These are phyloP conservation scores for Dipodomys spectabilis DNA, from an alignment of 2,113 vertebrate species.

Conservation along the genomic window DNA sequence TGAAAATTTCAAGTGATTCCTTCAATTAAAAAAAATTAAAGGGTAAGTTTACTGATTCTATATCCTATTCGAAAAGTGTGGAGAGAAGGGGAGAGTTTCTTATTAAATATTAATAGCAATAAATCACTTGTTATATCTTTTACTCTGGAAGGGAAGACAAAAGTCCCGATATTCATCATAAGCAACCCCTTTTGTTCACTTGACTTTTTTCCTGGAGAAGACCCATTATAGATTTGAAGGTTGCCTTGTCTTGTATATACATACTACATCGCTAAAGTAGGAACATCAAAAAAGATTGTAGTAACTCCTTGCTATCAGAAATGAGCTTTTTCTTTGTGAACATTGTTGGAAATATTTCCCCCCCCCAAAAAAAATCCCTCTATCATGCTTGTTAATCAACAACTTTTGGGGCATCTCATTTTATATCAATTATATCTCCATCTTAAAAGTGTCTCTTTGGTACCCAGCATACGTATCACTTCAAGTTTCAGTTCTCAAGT, in stretches of 20 bases:
- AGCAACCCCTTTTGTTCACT: conserved; percentile 14
- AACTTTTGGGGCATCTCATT: conserved; percentile 83
- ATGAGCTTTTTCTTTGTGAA: background rate
- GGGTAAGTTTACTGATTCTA: background rate
- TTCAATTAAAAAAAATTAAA: background rate
- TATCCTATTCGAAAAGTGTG: background rate
- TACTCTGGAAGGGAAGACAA: conserved; percentile 54
- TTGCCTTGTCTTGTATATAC: rapidly evolving
- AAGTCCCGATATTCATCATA: background rate
- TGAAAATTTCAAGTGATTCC: conserved; percentile 28
- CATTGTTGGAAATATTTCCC: conserved; percentile 51
- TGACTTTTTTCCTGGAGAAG: background rate
- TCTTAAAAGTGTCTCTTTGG: conserved; percentile 82
- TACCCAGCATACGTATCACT: conserved; percentile 84
- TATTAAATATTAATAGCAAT: conserved; percentile 55
- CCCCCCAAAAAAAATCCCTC: background rate
- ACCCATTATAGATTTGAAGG: background rate
- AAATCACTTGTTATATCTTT: conserved; percentile 46
- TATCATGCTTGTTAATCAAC: conserved; percentile 80
- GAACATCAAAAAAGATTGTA: conserved; percentile 35
- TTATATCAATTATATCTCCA: conserved; percentile 84
- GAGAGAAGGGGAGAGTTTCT: conserved; percentile 31
- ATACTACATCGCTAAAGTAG: background rate
- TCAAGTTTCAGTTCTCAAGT: conserved; percentile 87
- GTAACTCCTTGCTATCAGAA: conserved; percentile 22